Conservation (phyloP, 2,113 vertebrate genomes). For the Erpornis zantholeuca region DNA sequence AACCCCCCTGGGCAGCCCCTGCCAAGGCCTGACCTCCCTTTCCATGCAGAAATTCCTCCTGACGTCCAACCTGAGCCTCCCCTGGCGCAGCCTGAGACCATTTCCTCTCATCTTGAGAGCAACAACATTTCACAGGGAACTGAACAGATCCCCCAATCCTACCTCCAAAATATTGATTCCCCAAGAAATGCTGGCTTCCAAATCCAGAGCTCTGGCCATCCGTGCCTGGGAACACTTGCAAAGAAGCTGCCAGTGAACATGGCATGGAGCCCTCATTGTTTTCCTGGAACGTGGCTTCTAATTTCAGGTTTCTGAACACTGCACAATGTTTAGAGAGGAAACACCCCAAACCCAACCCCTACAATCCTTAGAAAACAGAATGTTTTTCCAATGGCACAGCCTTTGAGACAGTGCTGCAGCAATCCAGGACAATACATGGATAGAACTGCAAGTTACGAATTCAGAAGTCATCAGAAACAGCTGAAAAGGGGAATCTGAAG, state of each 20-base stretch:
- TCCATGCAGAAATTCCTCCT: background rate
- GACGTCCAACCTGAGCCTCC: rapidly evolving
- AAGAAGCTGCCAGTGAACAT: background rate
- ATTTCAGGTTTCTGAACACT: background rate
- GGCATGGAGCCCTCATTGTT: rapidly evolving
- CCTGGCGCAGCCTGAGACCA: rapidly evolving
- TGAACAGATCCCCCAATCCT: background rate
- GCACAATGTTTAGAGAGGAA: background rate
- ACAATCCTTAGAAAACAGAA: background rate
- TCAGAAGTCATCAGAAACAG: background rate
- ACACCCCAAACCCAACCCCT: background rate
- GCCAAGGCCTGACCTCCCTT: rapidly evolving
- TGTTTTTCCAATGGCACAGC: background rate
- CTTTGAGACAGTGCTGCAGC: background rate
- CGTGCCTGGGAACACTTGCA: background rate
- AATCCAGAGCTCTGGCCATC: background rate
- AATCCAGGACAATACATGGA: background rate
- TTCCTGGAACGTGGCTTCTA: background rate
- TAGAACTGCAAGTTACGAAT: background rate
- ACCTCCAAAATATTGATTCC: background rate
- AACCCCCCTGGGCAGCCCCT: background rate
- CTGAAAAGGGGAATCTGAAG: background rate
- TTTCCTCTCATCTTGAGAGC: background rate
- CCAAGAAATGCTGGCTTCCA: background rate
- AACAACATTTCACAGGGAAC: background rate